Evolutionary conservation across 2,113 vertebrate species (phyloP).

Genomic region (Mionectes macconnelli): DNA sequence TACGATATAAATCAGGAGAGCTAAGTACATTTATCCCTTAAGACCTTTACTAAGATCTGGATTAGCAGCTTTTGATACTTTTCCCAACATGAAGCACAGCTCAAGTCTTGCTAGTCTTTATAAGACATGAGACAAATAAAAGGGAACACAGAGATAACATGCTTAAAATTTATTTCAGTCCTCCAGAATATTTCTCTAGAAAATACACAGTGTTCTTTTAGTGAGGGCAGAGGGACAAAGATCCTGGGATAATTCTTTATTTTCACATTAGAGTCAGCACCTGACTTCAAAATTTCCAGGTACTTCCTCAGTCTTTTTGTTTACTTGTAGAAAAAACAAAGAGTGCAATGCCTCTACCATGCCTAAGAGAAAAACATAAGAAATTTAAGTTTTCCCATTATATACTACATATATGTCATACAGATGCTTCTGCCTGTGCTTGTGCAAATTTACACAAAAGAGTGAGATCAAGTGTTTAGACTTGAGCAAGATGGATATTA

Average conservation of each 20-base stretch:
- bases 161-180: not conserved
- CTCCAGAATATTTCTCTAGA: not conserved
- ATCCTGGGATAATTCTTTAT: not conserved
- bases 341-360: not conserved
- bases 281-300: not conserved
- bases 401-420: not conserved
- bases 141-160: not conserved
- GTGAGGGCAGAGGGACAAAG: not conserved
- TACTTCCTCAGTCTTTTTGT: not conserved
- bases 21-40: conserved; percentile 2
- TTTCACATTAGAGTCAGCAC: not conserved
- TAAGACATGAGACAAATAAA: conserved; percentile 4
- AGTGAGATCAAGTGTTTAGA: not conserved
- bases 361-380: not conserved
- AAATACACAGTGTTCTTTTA: not conserved
- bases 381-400: not conserved
- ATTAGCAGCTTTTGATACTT: conserved; percentile 30
- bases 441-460: not conserved
- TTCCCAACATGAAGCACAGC: not conserved
- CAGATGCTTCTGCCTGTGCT: not conserved
- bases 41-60: not conserved
- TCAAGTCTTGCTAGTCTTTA: not conserved
- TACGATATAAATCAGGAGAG: not conserved
- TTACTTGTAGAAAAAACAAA: not conserved
- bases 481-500: not conserved